phyloP scores from a whole-genome alignment of 2,888 invertebrate genomes.

The Andrena camellia region DNA sequence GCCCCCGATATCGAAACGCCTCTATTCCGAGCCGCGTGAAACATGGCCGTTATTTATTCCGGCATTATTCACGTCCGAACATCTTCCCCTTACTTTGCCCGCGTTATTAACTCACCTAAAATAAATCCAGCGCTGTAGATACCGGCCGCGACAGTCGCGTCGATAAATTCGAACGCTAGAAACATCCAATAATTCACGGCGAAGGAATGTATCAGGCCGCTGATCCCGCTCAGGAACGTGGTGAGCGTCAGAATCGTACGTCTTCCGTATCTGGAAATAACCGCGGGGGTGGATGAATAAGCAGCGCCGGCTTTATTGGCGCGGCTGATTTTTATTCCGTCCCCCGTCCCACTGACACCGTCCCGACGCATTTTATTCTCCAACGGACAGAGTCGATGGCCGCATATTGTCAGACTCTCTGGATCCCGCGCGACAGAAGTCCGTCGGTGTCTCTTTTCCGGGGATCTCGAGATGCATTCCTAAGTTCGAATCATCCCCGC shows the following conservation, averaged over 20 bases:
- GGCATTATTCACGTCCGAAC: conserved; percentile 48
- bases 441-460: background rate
- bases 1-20: too few relatives aligned
- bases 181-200: conserved; percentile 90
- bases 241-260: conserved; percentile 87
- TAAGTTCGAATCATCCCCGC: conserved; percentile 35
- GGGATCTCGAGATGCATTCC: background rate
- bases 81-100: conserved; percentile 54
- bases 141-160: conserved; percentile 90
- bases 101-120: conserved; percentile 86
- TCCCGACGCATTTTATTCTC: background rate
- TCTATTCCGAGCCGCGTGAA: conserved; percentile 16
- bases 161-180: conserved; percentile 89
- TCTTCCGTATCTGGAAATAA: conserved; percentile 87
- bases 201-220: conserved; percentile 90
- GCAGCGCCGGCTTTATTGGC: conserved; percentile 5
- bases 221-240: conserved; percentile 87
- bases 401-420: too few relatives aligned
- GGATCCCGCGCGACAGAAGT: too few relatives aligned
- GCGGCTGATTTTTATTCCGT: background rate
- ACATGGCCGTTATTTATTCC: conserved; percentile 55
- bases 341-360: background rate
- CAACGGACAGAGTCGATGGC: too few relatives aligned
- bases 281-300: conserved; percentile 5
- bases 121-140: conserved; percentile 91